phyloP scores from a whole-genome alignment of 2,113 vertebrate genomes.

The Chamaea fasciata region DNA sequence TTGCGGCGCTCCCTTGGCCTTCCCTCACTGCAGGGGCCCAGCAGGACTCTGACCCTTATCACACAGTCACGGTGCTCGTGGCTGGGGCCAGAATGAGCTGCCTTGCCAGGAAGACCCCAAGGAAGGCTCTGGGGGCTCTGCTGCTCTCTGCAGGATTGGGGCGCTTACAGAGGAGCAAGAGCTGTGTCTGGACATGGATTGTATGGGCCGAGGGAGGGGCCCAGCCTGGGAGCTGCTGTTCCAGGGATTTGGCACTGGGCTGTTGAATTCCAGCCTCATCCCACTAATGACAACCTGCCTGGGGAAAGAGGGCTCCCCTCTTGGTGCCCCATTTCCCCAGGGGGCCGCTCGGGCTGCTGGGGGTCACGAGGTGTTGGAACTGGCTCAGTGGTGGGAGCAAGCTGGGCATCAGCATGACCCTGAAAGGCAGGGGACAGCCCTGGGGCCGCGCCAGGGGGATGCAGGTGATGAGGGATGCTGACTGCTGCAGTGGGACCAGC shows the following conservation, averaged over 20 bases:
- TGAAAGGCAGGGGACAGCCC: not conserved
- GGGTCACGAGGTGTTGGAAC: not conserved
- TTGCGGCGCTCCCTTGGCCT: not conserved
- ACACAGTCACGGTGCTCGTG: accelerated
- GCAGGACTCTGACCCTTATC: not conserved
- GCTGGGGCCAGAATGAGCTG: not conserved
- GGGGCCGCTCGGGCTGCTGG: accelerated
- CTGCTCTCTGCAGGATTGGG: not conserved
- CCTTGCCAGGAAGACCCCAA: not conserved
- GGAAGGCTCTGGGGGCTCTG: not conserved
- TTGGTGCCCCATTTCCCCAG: not conserved
- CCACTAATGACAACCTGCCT: not conserved
- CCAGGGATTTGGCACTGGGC: not conserved
- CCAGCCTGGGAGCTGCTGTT: not conserved
- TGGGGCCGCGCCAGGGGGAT: not conserved
- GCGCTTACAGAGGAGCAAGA: not conserved
- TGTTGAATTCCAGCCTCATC: not conserved
- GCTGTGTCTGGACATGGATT: not conserved
- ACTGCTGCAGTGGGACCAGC: not conserved
- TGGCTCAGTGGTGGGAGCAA: not conserved
- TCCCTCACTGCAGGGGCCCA: accelerated
- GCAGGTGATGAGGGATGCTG: not conserved
- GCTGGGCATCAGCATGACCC: not conserved
- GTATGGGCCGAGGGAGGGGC: not conserved
- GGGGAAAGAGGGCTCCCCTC: not conserved